These are phyloP conservation scores for Galaxea fascicularis DNA, from an alignment of 92 coral and sea anemone genomes.

Conservation along the genomic window DNA sequence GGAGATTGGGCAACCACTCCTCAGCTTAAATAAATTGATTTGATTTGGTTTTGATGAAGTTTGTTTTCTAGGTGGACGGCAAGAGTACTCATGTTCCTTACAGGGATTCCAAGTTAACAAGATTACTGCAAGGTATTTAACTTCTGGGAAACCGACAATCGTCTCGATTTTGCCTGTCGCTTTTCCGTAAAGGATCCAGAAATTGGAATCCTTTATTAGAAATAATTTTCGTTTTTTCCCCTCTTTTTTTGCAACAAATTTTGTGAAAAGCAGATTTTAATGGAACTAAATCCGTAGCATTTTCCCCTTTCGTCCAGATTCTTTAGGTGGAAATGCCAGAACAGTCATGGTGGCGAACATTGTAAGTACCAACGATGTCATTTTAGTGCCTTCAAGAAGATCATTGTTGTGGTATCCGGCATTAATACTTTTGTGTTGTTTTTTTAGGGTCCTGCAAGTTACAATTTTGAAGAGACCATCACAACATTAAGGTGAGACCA, in stretches of 20 bases:
- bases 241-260: too few species aligned
- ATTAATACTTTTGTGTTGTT: background rate
- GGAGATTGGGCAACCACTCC: too few species aligned
- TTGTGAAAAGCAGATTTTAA: too few species aligned
- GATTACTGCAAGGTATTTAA: conserved; percentile 88
- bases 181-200: too few species aligned
- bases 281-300: background rate
- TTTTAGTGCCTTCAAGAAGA: background rate
- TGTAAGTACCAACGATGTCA: conserved; percentile 59
- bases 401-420: background rate
- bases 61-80: conserved; percentile 85
- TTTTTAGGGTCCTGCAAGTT: conserved; percentile 96
- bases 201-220: background rate
- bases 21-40: too few species aligned
- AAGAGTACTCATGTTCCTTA: conserved; percentile 97
- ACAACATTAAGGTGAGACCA: conserved; percentile 83
- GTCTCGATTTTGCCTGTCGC: too few species aligned
- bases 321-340: conserved; percentile 97
- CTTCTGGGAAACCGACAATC: background rate
- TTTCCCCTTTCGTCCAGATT: conserved; percentile 64
- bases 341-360: conserved; percentile 99
- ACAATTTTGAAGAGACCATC: conserved; percentile 96
- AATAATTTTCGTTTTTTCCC: background rate
- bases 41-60: too few species aligned
- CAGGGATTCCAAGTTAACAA: conserved; percentile 96